These are phyloP conservation scores for Phaethon lepturus DNA, from an alignment of 2,113 vertebrate genomes.

Conservation along the genomic window DNA sequence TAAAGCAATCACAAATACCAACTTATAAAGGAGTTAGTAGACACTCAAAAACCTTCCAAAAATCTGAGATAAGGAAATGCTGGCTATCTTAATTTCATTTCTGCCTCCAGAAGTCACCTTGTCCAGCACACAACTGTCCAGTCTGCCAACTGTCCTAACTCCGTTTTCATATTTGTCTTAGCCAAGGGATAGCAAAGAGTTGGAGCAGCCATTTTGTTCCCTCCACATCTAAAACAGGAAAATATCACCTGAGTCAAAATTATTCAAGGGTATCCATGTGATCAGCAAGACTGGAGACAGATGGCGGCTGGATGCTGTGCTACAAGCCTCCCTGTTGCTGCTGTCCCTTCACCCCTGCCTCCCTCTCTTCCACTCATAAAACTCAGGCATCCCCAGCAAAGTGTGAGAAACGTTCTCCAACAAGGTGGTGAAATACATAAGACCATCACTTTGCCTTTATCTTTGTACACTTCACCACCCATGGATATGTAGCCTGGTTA, in stretches of 20 bases:
- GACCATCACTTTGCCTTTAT: background rate
- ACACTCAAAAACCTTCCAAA: background rate
- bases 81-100: background rate
- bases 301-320: background rate
- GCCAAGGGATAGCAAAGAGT: background rate
- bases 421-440: background rate
- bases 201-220: background rate
- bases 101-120: background rate
- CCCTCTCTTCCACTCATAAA: background rate
- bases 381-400: background rate
- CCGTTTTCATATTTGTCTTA: background rate
- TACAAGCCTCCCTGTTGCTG: background rate
- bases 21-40: background rate
- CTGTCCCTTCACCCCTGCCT: background rate
- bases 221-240: background rate
- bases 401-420: background rate
- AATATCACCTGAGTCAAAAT: background rate
- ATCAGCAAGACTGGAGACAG: background rate
- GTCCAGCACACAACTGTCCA: background rate
- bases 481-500: background rate
- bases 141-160: background rate
- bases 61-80: background rate
- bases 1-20: background rate
- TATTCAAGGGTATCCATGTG: background rate
- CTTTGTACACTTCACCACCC: accelerated